Conservation (phyloP, 2,797 vertebrate genomes). For the Lateolabrax maculatus region DNA sequence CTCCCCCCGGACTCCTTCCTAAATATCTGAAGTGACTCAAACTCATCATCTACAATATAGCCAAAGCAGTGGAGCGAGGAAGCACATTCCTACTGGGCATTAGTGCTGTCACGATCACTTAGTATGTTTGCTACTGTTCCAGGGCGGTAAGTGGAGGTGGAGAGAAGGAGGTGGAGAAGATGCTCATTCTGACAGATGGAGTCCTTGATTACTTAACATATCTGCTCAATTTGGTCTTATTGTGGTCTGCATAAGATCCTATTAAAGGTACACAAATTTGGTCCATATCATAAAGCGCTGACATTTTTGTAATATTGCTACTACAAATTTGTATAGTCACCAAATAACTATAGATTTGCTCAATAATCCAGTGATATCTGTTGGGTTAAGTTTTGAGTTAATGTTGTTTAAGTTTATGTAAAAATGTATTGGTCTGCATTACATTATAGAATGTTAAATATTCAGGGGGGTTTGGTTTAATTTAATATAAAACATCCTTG, state of each 20-base stretch:
- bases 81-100: constrained; percentile 55
- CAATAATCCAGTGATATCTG: no score
- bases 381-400: no score
- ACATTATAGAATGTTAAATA: no score
- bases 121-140: constrained; percentile 47
- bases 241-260: no score
- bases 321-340: not conserved
- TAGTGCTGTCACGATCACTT: constrained; percentile 64
- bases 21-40: constrained; percentile 61
- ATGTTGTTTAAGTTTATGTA: not conserved
- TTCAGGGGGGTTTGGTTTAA: no score
- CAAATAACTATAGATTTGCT: not conserved
- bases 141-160: constrained; percentile 55
- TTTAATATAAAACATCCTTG: no score
- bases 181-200: constrained; percentile 46
- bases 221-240: no score
- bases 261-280: not conserved
- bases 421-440: not conserved
- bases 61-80: constrained; percentile 53
- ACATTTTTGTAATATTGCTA: no score
- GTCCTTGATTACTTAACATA: constrained; percentile 56
- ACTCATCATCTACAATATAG: constrained; percentile 56
- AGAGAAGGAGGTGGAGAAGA: constrained; percentile 35
- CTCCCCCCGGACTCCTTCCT: constrained; percentile 48
- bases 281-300: no score